These are phyloP conservation scores for Zelleria hepariella DNA, from an alignment of 2,888 invertebrate genomes.

Conservation along the genomic window DNA sequence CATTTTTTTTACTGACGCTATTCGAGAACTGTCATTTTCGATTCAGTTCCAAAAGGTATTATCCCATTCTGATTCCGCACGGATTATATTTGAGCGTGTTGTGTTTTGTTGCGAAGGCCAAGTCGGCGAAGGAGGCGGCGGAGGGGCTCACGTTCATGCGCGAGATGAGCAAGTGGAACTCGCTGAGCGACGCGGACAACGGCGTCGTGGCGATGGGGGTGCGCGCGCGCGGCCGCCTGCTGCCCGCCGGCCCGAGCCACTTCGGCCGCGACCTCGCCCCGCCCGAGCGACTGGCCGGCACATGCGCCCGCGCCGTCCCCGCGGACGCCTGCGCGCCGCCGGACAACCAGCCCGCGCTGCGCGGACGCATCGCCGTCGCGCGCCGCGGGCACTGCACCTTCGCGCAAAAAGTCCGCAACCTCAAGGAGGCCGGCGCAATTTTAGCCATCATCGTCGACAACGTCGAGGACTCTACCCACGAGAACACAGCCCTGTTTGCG, in stretches of 20 bases:
- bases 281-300: conserved; percentile 75
- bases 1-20: no score
- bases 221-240: conserved; percentile 30
- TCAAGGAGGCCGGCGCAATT: conserved; percentile 86
- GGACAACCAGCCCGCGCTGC: conserved; percentile 70
- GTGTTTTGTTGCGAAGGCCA: conserved; percentile 74
- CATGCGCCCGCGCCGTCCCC: conserved; percentile 77
- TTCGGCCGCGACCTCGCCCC: conserved; percentile 85
- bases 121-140: conserved; percentile 87
- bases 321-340: conserved; percentile 76
- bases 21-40: no score
- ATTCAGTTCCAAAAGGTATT: no score
- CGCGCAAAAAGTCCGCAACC: conserved; percentile 89
- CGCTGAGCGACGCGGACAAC: conserved; percentile 74
- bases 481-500: conserved; percentile 88
- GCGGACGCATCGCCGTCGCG: conserved; percentile 86
- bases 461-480: conserved; percentile 79
- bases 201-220: conserved; percentile 50
- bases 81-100: conserved; percentile 3
- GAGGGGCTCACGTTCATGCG: conserved; percentile 96
- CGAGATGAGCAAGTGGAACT: conserved; percentile 94
- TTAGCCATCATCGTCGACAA: conserved; percentile 92
- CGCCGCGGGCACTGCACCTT: conserved; percentile 96
- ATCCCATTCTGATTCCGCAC: no score
- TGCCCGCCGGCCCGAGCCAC: conserved; percentile 89